Base-by-base conservation (phyloP, 2,113 vertebrate species). In the Actenoides hombroni region DNA sequence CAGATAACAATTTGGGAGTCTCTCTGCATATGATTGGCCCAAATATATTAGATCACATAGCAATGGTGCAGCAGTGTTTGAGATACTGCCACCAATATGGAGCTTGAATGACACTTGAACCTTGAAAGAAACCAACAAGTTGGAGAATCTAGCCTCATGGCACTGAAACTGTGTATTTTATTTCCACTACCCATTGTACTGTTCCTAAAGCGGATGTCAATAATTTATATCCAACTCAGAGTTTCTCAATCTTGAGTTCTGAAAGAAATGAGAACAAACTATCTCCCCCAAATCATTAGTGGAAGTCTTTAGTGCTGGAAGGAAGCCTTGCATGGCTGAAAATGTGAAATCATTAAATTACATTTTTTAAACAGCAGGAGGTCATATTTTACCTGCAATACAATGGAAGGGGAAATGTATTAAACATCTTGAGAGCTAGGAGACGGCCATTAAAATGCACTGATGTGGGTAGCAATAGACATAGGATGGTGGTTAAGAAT, bases 261-360 rank as follows among this genome's bases (percentile, higher is more conserved):
- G 76, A 86, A 95, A 80, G 77, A 90, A 93, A 91, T 77, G 68
- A 90, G 71, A 95, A 86, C 65, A 88, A 91, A 87, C 86, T 82
- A 69, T 87, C 64, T 88, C 83, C 73, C 71, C 84, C 61, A 92
- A 86, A 95, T 96, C 86, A 92, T 95, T 90, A 90, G 57, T 80
- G 78, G 82, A 94, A 91, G 76, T 19, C 67, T 95, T 92, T 60
- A 76, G 42, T 77, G 78, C 78, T 90, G 69, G 92, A 94, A 92
- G 44, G 65, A 94, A 91, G 18, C 42, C 53, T 89, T 91, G 60
- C 57, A 16, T 69, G 48, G 65, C 68, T 92, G 81, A 93, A 95
- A 97, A 92, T 53, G 85, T 76, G 86, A 93, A 88, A 93, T 95
- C 83, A 86, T 95, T 95, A 96, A 77, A 94, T 97, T 67, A 91